These are phyloP conservation scores for Lates japonicus DNA, from an alignment of 2,797 vertebrate genomes.

Conservation along the genomic window DNA sequence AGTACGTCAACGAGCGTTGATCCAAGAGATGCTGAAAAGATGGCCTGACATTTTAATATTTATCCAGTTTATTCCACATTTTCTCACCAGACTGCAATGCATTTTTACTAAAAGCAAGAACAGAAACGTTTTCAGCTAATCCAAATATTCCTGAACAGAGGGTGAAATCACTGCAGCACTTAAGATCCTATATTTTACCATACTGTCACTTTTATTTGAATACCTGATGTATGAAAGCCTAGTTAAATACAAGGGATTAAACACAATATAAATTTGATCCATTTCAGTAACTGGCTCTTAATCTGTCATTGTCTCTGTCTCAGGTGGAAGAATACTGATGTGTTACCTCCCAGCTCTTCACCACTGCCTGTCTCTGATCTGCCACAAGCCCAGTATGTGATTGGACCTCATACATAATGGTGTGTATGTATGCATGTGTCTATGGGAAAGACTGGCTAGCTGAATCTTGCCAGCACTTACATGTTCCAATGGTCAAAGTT, in stretches of 20 bases:
- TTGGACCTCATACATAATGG: slow-evolving; percentile 26
- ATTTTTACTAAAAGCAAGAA: slow-evolving; percentile 17
- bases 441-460: not conserved
- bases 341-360: not conserved
- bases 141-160: slow-evolving; percentile 43
- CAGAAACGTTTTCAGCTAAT: not conserved
- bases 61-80: slow-evolving; percentile 44
- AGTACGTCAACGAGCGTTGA: slow-evolving; percentile 15
- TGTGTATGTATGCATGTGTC: slow-evolving; percentile 17
- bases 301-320: slow-evolving; percentile 67
- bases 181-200: slow-evolving; percentile 44
- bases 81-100: not conserved
- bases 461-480: slow-evolving; percentile 23
- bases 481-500: slow-evolving; percentile 42
- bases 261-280: slow-evolving; percentile 69
- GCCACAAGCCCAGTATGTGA: slow-evolving; percentile 35
- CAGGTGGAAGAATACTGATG: slow-evolving; percentile 57
- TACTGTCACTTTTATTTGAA: slow-evolving; percentile 71
- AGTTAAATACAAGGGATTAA: slow-evolving; percentile 69
- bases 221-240: slow-evolving; percentile 62
- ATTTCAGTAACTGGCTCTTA: slow-evolving; percentile 63
- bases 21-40: slow-evolving; percentile 20
- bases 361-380: slow-evolving; percentile 21
- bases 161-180: slow-evolving; percentile 50
- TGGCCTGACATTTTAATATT: slow-evolving; percentile 58